phyloP scores from a whole-genome alignment of 2,888 invertebrate genomes.

The Tetheella fluctuosa region DNA sequence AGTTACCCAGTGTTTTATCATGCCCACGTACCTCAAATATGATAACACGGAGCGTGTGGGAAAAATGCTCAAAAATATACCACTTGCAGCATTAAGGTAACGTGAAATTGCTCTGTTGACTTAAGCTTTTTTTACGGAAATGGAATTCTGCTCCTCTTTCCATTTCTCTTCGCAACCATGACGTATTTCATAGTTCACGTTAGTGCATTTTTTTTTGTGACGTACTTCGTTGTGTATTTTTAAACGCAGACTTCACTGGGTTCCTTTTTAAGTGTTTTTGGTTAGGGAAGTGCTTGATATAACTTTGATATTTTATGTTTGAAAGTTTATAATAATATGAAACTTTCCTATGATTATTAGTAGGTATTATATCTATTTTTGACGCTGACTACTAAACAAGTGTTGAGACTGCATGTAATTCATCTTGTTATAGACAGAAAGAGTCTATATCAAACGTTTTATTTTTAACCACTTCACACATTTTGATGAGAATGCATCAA shows the following conservation, averaged over 20 bases:
- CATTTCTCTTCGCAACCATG: slow-evolving; percentile 32
- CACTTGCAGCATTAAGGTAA: slow-evolving; percentile 48
- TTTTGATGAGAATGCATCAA: too few species aligned
- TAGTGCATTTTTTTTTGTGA: slow-evolving; percentile 41
- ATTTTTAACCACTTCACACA: too few species aligned
- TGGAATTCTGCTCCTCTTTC: slow-evolving; percentile 28
- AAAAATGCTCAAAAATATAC: slow-evolving; percentile 52
- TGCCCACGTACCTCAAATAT: slow-evolving; percentile 49
- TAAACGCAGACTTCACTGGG: slow-evolving; percentile 23
- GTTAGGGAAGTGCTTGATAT: neutral
- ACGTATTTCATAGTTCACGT: slow-evolving; percentile 51
- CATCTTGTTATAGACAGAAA: too few species aligned
- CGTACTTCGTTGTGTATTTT: slow-evolving; percentile 23
- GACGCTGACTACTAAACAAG: too few species aligned
- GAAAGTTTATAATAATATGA: too few species aligned
- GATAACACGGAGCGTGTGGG: slow-evolving; percentile 45
- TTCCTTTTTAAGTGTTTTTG: neutral
- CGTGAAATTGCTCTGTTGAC: slow-evolving; percentile 41
- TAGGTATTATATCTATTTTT: too few species aligned
- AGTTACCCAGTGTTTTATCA: slow-evolving; percentile 58
- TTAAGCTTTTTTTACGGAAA: slow-evolving; percentile 27
- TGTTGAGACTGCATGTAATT: too few species aligned
- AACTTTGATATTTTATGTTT: too few species aligned
- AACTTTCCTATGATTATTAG: too few species aligned
- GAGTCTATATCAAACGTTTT: too few species aligned